Conservation (phyloP, 2,113 vertebrate species). For the Pseudorhombus dupliciocellatus region DNA sequence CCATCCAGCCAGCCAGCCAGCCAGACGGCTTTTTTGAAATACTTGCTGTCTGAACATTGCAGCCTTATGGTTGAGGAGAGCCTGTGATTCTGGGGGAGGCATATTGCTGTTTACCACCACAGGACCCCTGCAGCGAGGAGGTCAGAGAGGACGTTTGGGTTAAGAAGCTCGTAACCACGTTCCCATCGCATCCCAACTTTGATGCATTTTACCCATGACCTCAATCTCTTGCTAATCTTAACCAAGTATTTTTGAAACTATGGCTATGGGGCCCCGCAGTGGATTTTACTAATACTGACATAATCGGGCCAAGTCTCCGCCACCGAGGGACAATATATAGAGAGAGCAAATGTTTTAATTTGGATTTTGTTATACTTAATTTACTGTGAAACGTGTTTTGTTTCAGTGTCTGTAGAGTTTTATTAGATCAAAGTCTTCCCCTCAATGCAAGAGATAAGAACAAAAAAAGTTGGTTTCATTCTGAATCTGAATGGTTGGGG, state of each 20-base stretch:
- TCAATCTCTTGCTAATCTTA: not conserved
- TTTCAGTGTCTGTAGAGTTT: not conserved
- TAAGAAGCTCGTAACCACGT: not conserved
- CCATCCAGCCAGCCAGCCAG: no score
- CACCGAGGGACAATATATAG: not conserved
- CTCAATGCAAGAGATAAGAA: not conserved
- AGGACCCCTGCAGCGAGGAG: not conserved
- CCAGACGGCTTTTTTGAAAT: no score
- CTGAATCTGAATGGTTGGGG: not conserved
- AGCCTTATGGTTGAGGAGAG: no score
- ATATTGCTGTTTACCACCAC: constrained; percentile 4
- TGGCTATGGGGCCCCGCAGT: not conserved
- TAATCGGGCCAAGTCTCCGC: not conserved
- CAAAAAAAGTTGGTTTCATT: not conserved
- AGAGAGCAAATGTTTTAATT: not conserved
- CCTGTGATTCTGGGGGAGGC: not conserved
- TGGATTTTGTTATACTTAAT: not conserved
- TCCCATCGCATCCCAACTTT: not conserved
- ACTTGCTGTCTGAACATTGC: no score
- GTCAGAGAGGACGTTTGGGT: not conserved
- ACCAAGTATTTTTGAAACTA: not conserved
- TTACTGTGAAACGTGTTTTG: not conserved
- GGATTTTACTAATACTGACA: not conserved
- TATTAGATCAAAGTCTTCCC: not conserved
- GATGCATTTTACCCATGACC: not conserved